Percentiles rank a stretch among this genome's conserved stretches.
Conservation (phyloP, 1,140 invertebrate species). For the Manduca sexta region DNA sequence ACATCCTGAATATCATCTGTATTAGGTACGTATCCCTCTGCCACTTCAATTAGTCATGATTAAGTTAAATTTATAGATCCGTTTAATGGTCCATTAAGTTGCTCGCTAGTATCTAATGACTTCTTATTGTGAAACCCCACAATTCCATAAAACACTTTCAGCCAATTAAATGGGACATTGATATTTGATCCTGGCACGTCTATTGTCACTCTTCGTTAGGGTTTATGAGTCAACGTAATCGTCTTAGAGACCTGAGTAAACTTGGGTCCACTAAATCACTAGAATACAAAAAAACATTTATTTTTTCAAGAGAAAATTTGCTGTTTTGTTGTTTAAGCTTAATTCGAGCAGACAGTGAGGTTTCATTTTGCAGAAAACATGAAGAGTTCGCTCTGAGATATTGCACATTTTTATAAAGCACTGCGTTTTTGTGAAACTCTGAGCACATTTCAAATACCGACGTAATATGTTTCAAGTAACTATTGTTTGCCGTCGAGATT, state of each 20-base stretch:
- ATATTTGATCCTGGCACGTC: constrained; percentile 39
- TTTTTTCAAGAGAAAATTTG: too few species aligned
- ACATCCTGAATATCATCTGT: too few species aligned
- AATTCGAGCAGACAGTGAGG: constrained; percentile 31
- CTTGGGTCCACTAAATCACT: too few species aligned
- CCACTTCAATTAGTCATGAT: constrained; percentile 67
- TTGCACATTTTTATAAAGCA: constrained; percentile 24
- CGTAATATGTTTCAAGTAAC: too few species aligned
- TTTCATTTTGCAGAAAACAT: constrained; percentile 34
- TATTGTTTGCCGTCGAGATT: too few species aligned
- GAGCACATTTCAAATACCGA: too few species aligned
- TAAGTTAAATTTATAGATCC: constrained; percentile 65
- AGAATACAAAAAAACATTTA: too few species aligned
- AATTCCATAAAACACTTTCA: constrained; percentile 59
- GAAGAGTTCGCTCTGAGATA: constrained; percentile 35
- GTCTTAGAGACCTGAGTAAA: not conserved
- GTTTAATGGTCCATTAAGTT: constrained; percentile 65
- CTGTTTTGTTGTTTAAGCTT: constrained; percentile 18
- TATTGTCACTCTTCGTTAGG: constrained; percentile 26
- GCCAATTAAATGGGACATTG: constrained; percentile 46
- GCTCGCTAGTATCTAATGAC: constrained; percentile 56
- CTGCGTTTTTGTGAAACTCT: not conserved
- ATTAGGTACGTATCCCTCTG: constrained; percentile 25
- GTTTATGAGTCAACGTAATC: not conserved
- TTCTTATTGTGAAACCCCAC: constrained; percentile 53